Base-by-base conservation (phyloP, 2,797 vertebrate genomes). In the Eidolon dupreanum region DNA sequence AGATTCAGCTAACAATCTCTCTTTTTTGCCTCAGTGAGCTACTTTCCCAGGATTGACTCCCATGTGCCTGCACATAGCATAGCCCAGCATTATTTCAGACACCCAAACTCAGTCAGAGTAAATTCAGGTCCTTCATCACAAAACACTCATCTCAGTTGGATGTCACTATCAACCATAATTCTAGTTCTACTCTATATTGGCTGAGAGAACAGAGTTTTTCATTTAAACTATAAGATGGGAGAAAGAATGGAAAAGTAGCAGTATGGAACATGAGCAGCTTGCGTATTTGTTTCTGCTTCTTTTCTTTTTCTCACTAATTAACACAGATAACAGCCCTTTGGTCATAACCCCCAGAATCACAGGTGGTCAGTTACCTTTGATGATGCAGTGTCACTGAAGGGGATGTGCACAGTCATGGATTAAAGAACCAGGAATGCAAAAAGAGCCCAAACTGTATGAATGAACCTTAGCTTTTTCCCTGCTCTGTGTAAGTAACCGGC, bases 131-230 rank as follows among this genome's bases (percentile, higher is more conserved):
- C 49, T 55, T 92, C 15, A 36, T 88, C 53, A 82, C 36, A 85
- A 90, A 93, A 88, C 31, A 12, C 17, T 87, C 70, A 84, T 82
- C 38, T 92, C 70, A 53, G 36, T n/a, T 92, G 63, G 17, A 41
- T 87, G 22, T 96, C 83, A 65, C 38, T 63, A 71, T 86, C 57
- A 91, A 79, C 85, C 38, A 79, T 7, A 97, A 92, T 97, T 93
- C 49, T 77, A 77, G 22, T 33, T 91, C 11, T 92, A 92, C 11
- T 33, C 24, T 38, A 88, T 78, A 77, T 82, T 88, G 57, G 33
- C 68, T 19, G 9, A 78, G 26, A 95, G 36, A 93, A 53, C 22
- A 81, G 57, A 81, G 57, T 88, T 75, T 84, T n/a, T 92, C 68
- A 88, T 68, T 87, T 85, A 92, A 95, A 93, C 63, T 51, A 68